A percentile compares a stretch with the other conserved stretches of the same genome.
Conservation (phyloP, 2,797 vertebrate species). For the Acanthurus leucopareius region DNA sequence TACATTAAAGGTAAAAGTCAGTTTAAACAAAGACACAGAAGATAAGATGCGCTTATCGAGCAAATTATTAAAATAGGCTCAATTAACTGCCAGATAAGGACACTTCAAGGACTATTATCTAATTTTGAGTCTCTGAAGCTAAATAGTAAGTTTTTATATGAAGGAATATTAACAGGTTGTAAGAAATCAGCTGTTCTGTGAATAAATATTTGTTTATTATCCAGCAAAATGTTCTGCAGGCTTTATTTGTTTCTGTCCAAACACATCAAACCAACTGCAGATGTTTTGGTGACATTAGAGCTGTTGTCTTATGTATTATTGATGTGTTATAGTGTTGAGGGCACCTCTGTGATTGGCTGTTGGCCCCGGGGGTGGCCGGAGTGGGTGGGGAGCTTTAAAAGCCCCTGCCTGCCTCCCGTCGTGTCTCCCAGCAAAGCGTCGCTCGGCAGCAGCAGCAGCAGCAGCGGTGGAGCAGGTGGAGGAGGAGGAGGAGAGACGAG, state of each 20-base stretch:
- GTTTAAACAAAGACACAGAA: too few species aligned
- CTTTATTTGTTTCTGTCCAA: neutral
- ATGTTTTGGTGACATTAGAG: neutral
- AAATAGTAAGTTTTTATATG: neutral
- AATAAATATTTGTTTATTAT: neutral
- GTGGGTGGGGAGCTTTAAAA: conserved; percentile 76
- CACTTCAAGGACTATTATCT: neutral
- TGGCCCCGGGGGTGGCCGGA: conserved; percentile 35
- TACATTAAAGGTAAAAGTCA: too few species aligned
- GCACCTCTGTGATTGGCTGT: conserved; percentile 73
- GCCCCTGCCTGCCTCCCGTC: conserved; percentile 41
- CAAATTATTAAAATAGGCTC: neutral
- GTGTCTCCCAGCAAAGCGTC: conserved; percentile 47
- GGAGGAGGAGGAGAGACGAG: conserved; percentile 31
- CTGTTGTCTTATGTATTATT: conserved; percentile 3
- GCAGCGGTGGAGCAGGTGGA: conserved; percentile 8
- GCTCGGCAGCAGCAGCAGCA: conserved; percentile 12
- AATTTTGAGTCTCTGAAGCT: neutral
- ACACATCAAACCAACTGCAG: neutral
- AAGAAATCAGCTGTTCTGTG: too few species aligned
- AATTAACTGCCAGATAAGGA: neutral
- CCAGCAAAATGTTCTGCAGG: neutral
- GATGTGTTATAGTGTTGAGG: conserved; percentile 9
- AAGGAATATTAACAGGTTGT: too few species aligned
- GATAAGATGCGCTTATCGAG: neutral